Percentiles rank a stretch among this genome's conserved stretches.
These are phyloP conservation scores for Pangasianodon hypophthalmus DNA, from an alignment of 2,113 vertebrate genomes.

Conservation along the genomic window DNA sequence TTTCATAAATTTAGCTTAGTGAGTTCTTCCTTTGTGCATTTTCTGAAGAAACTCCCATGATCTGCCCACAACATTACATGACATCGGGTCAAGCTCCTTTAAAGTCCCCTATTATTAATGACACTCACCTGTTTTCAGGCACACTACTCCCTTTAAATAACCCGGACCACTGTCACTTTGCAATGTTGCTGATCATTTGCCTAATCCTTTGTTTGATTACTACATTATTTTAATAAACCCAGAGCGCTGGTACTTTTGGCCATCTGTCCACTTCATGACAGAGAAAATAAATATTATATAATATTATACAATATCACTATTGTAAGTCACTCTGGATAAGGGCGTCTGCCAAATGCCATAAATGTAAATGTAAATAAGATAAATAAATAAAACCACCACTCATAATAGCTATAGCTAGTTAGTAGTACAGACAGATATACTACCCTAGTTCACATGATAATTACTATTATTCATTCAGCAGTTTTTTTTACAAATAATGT, in stretches of 20 bases:
- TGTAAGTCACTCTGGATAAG: no score
- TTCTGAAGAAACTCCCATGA: background rate
- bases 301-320: no score
- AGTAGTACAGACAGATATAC: no score
- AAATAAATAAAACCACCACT: background rate
- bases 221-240: background rate
- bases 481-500: no score
- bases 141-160: no score
- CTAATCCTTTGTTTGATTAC: background rate
- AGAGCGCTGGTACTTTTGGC: no score
- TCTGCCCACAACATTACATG: background rate
- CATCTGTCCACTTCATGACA: background rate
- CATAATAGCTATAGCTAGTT: background rate
- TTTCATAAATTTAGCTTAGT: background rate
- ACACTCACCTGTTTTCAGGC: background rate
- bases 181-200: background rate
- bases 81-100: background rate
- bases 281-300: no score
- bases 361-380: no score
- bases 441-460: no score
- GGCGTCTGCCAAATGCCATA: no score
- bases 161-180: background rate
- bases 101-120: background rate
- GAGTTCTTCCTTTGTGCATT: background rate
- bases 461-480: no score